Percentiles rank a stretch among this genome's conserved stretches.
These are phyloP conservation scores for Caenorhabditis latens DNA, from an alignment of 1,140 invertebrate species.

Conservation along the genomic window DNA sequence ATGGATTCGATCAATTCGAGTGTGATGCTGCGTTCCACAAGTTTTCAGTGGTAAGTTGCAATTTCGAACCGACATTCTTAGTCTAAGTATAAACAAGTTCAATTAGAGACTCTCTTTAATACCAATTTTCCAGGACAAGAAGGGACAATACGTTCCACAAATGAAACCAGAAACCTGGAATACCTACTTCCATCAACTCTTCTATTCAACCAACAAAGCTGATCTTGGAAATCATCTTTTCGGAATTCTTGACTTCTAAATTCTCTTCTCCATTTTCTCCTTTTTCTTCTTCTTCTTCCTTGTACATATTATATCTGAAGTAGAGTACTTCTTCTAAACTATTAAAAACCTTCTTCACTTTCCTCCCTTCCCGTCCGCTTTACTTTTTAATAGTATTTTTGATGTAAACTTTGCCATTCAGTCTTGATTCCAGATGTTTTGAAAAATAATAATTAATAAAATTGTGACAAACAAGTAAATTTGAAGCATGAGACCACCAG, in stretches of 20 bases:
- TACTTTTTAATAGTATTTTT: background rate
- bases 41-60: constrained; percentile 67
- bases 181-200: constrained; percentile 69
- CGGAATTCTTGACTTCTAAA: constrained; percentile 66
- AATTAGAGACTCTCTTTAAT: background rate
- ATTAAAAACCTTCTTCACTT: constrained; percentile 19
- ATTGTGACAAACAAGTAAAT: constrained; percentile 4
- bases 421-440: background rate
- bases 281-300: too few relatives aligned
- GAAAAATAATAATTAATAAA: constrained; percentile 16
- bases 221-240: constrained; percentile 72
- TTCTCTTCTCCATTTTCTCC: background rate
- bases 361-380: background rate
- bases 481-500: constrained; percentile 11
- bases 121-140: constrained; percentile 66
- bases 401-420: background rate
- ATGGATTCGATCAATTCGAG: constrained; percentile 66
- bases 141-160: constrained; percentile 65
- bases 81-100: background rate
- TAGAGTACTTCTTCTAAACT: background rate
- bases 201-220: constrained; percentile 70
- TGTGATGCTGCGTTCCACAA: constrained; percentile 67
- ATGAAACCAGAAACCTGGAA: constrained; percentile 68
- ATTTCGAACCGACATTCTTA: too few relatives aligned
- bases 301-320: background rate